Evolutionary conservation across 2,888 invertebrate genomes (phyloP), one percentile per base, ranked within the genome.

Genomic region (Colostygia pectinataria): DNA sequence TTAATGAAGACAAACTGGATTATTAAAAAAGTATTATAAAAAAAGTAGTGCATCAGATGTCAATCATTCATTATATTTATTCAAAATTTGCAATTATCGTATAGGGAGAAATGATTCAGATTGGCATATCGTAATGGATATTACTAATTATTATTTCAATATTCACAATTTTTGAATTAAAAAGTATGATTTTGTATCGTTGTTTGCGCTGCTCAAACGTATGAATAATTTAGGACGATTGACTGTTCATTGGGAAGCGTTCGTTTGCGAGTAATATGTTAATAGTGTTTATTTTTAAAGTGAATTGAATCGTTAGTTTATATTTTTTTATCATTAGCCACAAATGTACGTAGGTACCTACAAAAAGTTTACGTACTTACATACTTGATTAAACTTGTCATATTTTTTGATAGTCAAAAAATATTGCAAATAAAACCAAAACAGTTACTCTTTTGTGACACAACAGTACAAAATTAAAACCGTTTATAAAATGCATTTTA

Each of bases 171-270:
- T 63, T 46, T 67, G 64, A 68, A 73, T 74, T 61, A 65, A 70
- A 71, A 68, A 71, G 66, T 32, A 20, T 13, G 14, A 24, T 41
- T 39, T 39, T 20, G 34, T 31, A 12, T 14, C 40, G 37, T 66
- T 75, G 63, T 80, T 77, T 72, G 72, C 66, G 62, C 70, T 65
- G 63, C 63, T 65, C 74, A 9, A 77, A 78, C 73, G 73, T 71
- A 73, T 88, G 83, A 86, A 90, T 89, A 62, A 80, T 85, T 84
- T 66, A 90, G 80, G 32, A 52, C 45, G 43, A 55, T 70, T 87
- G 80, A 75, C 81, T 80, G 82, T 85, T 65, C 72, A 60, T 59
- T 69, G 72, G 67, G 79, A 85, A 80, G 89, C 83, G 87, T 85
- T 71, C 75, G 75, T 61, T 71, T 75, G 55, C 41, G 74, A 70